Evolutionary conservation across 1,140 invertebrate species (phyloP).

Genomic region (Bilobella aurantiaca): DNA sequence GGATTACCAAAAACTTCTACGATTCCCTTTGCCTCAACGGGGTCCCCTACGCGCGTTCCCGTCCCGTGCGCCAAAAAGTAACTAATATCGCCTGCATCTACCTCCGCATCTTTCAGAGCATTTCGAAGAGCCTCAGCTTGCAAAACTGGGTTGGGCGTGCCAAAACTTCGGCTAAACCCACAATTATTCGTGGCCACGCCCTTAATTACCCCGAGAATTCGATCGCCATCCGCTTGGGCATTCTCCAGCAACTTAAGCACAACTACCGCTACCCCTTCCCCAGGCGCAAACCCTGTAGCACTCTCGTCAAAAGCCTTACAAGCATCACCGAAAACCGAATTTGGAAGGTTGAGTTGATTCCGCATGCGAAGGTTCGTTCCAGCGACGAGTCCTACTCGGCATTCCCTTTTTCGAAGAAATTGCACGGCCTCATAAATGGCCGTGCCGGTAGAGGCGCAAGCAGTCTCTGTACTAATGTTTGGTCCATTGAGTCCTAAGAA

Average conservation of each 20-base stretch:
- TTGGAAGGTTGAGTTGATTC: neutral
- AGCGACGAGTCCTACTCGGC: neutral
- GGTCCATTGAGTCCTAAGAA: constrained; percentile 22
- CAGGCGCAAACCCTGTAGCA: constrained; percentile 1
- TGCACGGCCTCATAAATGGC: neutral
- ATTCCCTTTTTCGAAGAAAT: neutral
- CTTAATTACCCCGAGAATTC: constrained; percentile 6
- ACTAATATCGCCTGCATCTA: constrained; percentile 39
- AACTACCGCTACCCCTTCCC: constrained; percentile 5
- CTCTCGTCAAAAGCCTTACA: constrained; percentile 38
- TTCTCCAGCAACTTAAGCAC: constrained; percentile 1
- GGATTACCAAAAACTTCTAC: neutral
- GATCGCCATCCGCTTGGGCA: constrained; percentile 6
- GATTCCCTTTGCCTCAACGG: neutral
- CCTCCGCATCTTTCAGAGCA: constrained; percentile 43
- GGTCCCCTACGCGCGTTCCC: constrained; percentile 57
- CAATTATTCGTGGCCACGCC: constrained; percentile 40
- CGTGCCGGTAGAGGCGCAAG: constrained; percentile 15
- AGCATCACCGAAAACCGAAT: neutral
- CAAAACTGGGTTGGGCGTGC: constrained; percentile 41
- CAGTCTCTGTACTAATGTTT: constrained; percentile 12
- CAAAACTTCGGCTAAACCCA: constrained; percentile 30
- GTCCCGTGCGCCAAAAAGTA: constrained; percentile 44
- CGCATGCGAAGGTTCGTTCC: neutral
- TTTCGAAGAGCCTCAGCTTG: constrained; percentile 45